Percentiles rank a stretch among this genome's conserved stretches.
phyloP scores from a whole-genome alignment of 2,113 vertebrate species.

The Seriola dumerili region DNA sequence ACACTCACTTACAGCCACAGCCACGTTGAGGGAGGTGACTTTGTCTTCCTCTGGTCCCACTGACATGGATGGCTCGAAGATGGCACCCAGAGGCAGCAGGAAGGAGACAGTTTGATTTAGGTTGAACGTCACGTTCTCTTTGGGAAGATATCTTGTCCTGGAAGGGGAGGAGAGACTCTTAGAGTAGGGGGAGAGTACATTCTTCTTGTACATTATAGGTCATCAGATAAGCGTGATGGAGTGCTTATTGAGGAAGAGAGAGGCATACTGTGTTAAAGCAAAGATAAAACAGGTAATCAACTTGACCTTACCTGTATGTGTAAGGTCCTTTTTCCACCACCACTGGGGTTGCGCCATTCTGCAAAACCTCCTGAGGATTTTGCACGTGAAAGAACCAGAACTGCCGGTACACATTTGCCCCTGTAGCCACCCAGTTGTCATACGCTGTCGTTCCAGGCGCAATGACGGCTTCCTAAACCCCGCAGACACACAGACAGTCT shows the following conservation, averaged over 20 bases:
- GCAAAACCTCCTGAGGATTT: slow-evolving; percentile 86
- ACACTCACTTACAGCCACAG: slow-evolving; percentile 89
- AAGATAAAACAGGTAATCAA: not conserved
- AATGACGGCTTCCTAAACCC: slow-evolving; percentile 89
- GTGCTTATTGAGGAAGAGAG: not conserved
- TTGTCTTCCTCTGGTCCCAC: slow-evolving; percentile 89
- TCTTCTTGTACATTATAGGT: not conserved
- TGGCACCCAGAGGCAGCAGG: slow-evolving; percentile 83
- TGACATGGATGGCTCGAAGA: slow-evolving; percentile 89
- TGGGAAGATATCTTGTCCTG: slow-evolving; percentile 91
- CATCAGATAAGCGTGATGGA: not conserved
- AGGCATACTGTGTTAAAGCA: not conserved
- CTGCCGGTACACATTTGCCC: slow-evolving; percentile 88
- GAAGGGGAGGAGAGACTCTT: not conserved
- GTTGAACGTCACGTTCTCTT: slow-evolving; percentile 85
- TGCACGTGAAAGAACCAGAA: slow-evolving; percentile 93
- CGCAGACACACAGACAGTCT: slow-evolving; percentile 64
- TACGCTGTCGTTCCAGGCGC: slow-evolving; percentile 90
- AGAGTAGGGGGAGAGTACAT: not conserved
- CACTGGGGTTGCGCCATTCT: slow-evolving; percentile 79
- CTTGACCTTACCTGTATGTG: slow-evolving; percentile 88
- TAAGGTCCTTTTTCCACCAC: slow-evolving; percentile 93
- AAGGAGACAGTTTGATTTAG: slow-evolving; percentile 85
- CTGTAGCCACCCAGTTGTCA: slow-evolving; percentile 89
- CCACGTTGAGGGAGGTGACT: slow-evolving; percentile 90